Conservation (phyloP, 2,888 invertebrate genomes). For the Aphodius sticticus region DNA sequence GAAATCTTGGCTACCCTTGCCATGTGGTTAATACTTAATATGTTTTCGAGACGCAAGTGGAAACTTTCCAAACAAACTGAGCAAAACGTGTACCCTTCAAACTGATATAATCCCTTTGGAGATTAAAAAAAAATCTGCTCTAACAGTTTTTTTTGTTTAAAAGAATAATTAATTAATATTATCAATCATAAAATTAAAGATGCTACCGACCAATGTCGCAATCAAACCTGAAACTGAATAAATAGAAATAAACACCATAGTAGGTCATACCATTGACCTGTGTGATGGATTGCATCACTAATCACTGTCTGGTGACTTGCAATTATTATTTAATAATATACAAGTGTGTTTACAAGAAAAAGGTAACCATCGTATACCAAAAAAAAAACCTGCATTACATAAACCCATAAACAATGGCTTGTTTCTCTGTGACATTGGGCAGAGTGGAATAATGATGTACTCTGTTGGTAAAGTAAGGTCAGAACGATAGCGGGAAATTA, state of each 20-base stretch:
- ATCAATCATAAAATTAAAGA: not conserved
- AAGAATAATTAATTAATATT: not conserved
- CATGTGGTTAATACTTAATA: not conserved
- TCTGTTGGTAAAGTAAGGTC: not conserved
- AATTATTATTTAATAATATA: not conserved
- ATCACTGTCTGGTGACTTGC: not conserved
- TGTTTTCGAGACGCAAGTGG: not conserved
- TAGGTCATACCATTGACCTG: conserved; percentile 4
- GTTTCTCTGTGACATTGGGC: not conserved
- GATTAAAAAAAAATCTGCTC: not conserved
- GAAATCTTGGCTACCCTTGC: not conserved
- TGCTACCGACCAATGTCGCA: not conserved
- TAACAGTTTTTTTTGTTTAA: not conserved
- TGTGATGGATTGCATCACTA: not conserved
- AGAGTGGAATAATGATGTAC: not conserved
- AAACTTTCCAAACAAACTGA: not conserved
- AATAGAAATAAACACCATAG: not conserved
- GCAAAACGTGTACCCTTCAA: not conserved
- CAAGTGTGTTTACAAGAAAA: not conserved
- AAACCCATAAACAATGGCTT: not conserved
- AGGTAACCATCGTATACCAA: not conserved
- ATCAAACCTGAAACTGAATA: not conserved
- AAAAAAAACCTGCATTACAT: not conserved
- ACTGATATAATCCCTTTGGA: not conserved
- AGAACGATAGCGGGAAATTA: not conserved